Evolutionary conservation across 2,888 invertebrate genomes (phyloP).

Genomic region (Resseliella maxima): DNA sequence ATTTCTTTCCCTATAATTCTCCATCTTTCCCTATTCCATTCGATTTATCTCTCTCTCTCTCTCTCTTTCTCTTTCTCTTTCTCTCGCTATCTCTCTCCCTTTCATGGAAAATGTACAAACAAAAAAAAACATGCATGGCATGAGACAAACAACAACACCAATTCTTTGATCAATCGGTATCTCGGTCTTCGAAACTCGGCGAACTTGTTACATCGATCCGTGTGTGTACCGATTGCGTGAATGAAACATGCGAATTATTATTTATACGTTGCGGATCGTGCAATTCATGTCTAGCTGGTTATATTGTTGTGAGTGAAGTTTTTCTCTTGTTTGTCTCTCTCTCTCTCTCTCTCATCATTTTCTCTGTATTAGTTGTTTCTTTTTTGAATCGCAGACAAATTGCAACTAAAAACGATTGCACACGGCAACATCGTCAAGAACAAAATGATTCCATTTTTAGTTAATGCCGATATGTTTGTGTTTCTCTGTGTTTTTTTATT

Average conservation of each 20-base stretch:
- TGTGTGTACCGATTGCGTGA: background rate
- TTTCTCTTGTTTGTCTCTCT: background rate
- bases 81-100: no score
- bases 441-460: constrained; percentile 5
- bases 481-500: background rate
- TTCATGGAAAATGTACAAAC: no score
- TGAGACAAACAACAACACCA: no score
- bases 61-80: no score
- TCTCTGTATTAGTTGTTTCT: no score
- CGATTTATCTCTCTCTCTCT: no score
- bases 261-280: constrained; percentile 26
- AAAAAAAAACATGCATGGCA: no score
- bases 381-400: constrained; percentile 12
- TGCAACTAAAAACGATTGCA: background rate
- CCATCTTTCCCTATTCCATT: no score
- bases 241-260: constrained; percentile 39
- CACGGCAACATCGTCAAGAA: no score
- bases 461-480: background rate
- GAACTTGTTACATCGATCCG: background rate
- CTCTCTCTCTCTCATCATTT: no score
- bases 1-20: no score
- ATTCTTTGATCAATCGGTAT: no score
- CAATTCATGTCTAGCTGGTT: constrained; percentile 5
- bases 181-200: background rate
- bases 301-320: background rate